A percentile compares a stretch with the other conserved stretches of the same genome.
These are phyloP conservation scores for Caradrina kadenii DNA, from an alignment of 2,888 invertebrate species.

Conservation along the genomic window DNA sequence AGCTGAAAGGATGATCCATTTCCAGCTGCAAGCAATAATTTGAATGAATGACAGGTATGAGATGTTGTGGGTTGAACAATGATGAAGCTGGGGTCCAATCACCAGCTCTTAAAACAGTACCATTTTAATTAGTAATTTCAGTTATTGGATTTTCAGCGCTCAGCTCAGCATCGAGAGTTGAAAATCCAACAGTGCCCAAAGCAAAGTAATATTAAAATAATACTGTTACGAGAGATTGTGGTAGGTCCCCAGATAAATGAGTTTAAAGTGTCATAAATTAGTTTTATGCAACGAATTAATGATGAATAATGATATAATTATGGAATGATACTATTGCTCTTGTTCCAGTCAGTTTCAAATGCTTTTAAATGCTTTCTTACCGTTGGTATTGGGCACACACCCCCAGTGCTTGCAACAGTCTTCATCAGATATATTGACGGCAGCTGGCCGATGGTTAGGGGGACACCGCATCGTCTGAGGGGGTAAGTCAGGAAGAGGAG, in stretches of 20 bases:
- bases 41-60: constrained; percentile 74
- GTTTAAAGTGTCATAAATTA: background rate
- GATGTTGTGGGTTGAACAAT: constrained; percentile 48
- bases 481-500: constrained; percentile 94
- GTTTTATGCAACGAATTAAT: constrained; percentile 6
- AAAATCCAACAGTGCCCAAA: too few relatives aligned
- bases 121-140: too few relatives aligned
- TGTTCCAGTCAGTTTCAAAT: background rate
- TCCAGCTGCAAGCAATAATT: constrained; percentile 86
- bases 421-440: constrained; percentile 92
- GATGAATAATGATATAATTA: constrained; percentile 19
- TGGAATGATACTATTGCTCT: too few relatives aligned
- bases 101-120: too few relatives aligned
- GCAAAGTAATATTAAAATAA: too few relatives aligned
- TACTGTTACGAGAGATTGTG: too few relatives aligned
- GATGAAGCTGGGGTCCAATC: background rate
- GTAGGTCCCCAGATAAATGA: constrained; percentile 6
- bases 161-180: too few relatives aligned
- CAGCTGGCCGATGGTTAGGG: constrained; percentile 91
- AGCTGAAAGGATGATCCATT: constrained; percentile 73
- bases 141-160: too few relatives aligned
- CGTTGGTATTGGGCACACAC: constrained; percentile 80
- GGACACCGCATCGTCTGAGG: constrained; percentile 94
- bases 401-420: constrained; percentile 96
- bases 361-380: constrained; percentile 65